Evolutionary conservation across 2,888 invertebrate species (phyloP).

Genomic region (Yponomeuta plumbellus): DNA sequence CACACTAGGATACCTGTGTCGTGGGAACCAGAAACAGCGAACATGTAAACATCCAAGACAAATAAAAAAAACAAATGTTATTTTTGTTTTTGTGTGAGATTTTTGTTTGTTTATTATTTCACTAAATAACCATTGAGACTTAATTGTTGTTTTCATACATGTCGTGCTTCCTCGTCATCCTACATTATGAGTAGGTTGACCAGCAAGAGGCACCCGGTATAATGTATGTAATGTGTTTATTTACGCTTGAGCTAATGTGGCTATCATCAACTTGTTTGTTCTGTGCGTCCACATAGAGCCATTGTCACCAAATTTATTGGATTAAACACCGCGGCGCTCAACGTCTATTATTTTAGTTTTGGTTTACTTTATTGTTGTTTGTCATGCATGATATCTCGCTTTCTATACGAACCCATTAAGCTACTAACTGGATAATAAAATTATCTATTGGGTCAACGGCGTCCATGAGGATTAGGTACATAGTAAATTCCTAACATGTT

Average conservation of each 20-base stretch:
- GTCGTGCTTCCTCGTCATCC: background rate
- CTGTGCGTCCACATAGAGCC: background rate
- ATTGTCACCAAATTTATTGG: background rate
- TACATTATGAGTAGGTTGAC: background rate
- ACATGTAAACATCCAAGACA: too few relatives aligned
- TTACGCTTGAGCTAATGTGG: background rate
- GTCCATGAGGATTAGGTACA: too few relatives aligned
- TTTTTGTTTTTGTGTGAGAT: too few relatives aligned
- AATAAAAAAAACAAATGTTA: too few relatives aligned
- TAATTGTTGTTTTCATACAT: background rate
- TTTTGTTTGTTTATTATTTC: too few relatives aligned
- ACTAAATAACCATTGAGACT: too few relatives aligned
- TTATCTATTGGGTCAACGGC: too few relatives aligned
- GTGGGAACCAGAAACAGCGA: too few relatives aligned
- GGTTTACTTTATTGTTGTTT: slow-evolving; percentile 2
- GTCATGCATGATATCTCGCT: background rate
- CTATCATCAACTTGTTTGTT: background rate
- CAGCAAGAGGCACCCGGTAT: background rate
- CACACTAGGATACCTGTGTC: too few relatives aligned
- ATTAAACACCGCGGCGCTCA: background rate
- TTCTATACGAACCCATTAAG: background rate
- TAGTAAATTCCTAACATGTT: too few relatives aligned
- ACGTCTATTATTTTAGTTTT: background rate
- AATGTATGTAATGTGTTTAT: background rate
- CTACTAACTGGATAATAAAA: too few relatives aligned